phyloP scores from a whole-genome alignment of 2,888 invertebrate species.

The Spodoptera exigua region DNA sequence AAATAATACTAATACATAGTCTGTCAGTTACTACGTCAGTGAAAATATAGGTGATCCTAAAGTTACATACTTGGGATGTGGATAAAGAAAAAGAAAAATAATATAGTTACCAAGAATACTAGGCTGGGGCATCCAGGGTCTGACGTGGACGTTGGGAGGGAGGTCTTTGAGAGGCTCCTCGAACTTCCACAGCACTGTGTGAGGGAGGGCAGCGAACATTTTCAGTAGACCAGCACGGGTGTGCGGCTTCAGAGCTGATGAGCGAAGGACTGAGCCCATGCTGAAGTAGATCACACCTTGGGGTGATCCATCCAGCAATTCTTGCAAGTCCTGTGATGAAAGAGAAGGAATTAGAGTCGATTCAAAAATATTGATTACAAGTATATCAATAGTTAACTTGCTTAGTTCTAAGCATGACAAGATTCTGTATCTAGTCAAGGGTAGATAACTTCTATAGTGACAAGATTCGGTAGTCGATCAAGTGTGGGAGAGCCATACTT shows the following conservation, averaged over 20 bases:
- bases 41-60: not conserved
- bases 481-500: too few relatives aligned
- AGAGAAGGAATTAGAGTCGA: too few relatives aligned
- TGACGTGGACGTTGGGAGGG: conserved; percentile 81
- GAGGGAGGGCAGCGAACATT: conserved; percentile 66
- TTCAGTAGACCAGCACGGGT: conserved; percentile 62
- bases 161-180: conserved; percentile 73
- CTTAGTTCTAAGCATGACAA: too few relatives aligned
- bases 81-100: not conserved
- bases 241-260: conserved; percentile 57
- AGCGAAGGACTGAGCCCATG: conserved; percentile 77
- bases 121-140: conserved; percentile 87
- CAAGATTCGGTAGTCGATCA: too few relatives aligned
- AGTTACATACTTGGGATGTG: too few relatives aligned
- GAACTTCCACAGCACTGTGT: conserved; percentile 87
- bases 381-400: too few relatives aligned
- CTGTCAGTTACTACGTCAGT: too few relatives aligned
- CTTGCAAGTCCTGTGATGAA: conserved; percentile 72
- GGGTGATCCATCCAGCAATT: conserved; percentile 69
- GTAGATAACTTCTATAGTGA: too few relatives aligned
- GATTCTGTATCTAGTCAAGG: too few relatives aligned
- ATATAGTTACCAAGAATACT: conserved; percentile 81
- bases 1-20: too few relatives aligned
- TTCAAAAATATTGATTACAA: too few relatives aligned
- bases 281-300: conserved; percentile 80